A percentile compares a stretch with the other conserved stretches of the same genome.
Evolutionary conservation across 2,113 vertebrate species (phyloP).

Genomic region (Scartelaos histophorus): DNA sequence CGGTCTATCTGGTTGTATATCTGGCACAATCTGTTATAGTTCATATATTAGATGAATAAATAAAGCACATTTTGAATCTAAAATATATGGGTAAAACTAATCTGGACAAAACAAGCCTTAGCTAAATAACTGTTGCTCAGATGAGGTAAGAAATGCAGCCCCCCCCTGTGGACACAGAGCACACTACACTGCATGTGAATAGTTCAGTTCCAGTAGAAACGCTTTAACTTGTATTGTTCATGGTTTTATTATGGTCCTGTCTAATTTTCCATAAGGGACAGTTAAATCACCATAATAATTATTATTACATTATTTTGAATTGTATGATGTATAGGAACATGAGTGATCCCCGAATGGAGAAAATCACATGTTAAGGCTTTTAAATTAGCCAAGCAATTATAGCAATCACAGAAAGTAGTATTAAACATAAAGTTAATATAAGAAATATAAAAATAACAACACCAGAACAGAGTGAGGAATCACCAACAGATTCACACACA

Average conservation of each 20-base stretch:
- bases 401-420: not conserved
- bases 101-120: not conserved
- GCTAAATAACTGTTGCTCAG: not conserved
- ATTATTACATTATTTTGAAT: not conserved
- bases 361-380: not conserved
- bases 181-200: not conserved
- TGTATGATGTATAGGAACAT: not conserved
- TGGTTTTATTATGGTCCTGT: not conserved
- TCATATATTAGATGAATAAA: too few species aligned
- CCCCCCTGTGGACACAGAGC: not conserved
- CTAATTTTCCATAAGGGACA: not conserved
- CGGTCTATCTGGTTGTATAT: too few species aligned
- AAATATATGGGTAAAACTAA: not conserved
- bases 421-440: not conserved
- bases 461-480: too few species aligned
- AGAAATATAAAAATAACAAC: too few species aligned
- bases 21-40: too few species aligned
- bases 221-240: not conserved
- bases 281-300: not conserved
- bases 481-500: constrained; percentile 35
- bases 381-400: too few species aligned
- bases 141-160: not conserved
- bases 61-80: not conserved
- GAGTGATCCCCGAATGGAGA: not conserved
- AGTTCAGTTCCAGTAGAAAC: not conserved